Evolutionary conservation across 2,113 vertebrate genomes (phyloP), one percentile per base, ranked within the genome.

Genomic region (Prietella phreatophila): DNA sequence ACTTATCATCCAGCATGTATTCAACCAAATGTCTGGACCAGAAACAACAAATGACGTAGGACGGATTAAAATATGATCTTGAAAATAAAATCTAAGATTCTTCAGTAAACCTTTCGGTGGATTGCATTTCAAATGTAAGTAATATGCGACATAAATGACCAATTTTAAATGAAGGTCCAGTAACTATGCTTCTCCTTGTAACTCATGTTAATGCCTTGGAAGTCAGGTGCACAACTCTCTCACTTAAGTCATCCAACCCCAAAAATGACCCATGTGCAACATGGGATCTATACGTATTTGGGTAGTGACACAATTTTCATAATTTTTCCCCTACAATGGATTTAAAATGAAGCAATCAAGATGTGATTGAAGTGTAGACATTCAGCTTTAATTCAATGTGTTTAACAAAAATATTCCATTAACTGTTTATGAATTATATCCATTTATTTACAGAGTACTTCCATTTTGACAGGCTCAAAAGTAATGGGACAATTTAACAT

Each of bases 181-280:
- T 83, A 63, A 83, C 81, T 63, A 39, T 83, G 36, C 1, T 83
- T 83, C 58, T 63, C 22, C 36, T 63, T 83, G 30, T 58, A 81
- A 79, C 47, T 22, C 42, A 47, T 47, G 42, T 47, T 25, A 55
- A 80, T 55, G 53, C 17, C n/a, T 80, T 81, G 53, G 19, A 58
- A 58, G 79, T 81, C 30, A 19, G 78, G 30, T 22, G 10, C 39
- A 14, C 10, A 39, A 42, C 56, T 27, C 33, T 78, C 22, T 30
- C 78, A 33, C 15, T 33, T 3, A 19, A 53, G 15, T 30, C 2
- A 25, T 60, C n/a, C 78, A 82, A 60, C 19, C 14, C 30, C 20
- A 14, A 60, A 36, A 82, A 60, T 82, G 30, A 60, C 4, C 19
- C 10, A 82, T 13, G 30, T 36, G 30, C 55, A 81, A 10, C 47